A percentile compares a stretch with the other conserved stretches of the same genome.
These are phyloP conservation scores for Solenodon paradoxus DNA, from an alignment of 2,113 vertebrate genomes.

Conservation along the genomic window DNA sequence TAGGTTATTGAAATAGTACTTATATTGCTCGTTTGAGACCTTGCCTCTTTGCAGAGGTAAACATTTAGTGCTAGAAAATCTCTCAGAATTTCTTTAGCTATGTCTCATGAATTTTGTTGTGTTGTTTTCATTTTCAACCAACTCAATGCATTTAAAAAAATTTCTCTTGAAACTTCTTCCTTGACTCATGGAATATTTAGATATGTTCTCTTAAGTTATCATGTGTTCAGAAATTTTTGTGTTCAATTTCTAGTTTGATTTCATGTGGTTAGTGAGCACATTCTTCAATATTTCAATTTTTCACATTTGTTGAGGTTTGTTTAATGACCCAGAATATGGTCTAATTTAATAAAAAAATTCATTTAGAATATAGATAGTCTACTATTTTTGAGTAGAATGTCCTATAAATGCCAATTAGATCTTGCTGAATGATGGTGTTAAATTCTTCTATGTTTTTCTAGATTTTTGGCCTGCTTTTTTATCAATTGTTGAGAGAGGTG, in stretches of 20 bases:
- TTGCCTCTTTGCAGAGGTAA: not conserved
- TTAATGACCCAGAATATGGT: not conserved
- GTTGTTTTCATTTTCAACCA: not conserved
- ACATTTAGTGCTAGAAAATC: not conserved
- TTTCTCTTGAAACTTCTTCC: not conserved
- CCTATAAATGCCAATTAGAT: too few relatives aligned
- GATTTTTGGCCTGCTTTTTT: too few relatives aligned
- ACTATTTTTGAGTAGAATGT: too few relatives aligned
- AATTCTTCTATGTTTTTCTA: too few relatives aligned
- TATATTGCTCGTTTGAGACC: not conserved
- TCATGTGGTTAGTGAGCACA: not conserved
- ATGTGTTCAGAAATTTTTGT: not conserved
- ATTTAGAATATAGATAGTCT: too few relatives aligned
- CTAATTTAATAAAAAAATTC: not conserved
- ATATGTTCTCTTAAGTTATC: not conserved
- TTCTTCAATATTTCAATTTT: not conserved
- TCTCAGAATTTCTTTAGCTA: not conserved
- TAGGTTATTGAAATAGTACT: not conserved
- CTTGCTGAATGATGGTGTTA: too few relatives aligned
- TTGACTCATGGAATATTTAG: not conserved
- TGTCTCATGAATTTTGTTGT: too few relatives aligned
- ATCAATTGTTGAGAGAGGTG: too few relatives aligned
- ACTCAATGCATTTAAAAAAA: not conserved
- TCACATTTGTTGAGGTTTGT: not conserved
- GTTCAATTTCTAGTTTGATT: constrained; percentile 15